Evolutionary conservation across 2,797 vertebrate species (phyloP).

Genomic region (Hoplostethus atlanticus): DNA sequence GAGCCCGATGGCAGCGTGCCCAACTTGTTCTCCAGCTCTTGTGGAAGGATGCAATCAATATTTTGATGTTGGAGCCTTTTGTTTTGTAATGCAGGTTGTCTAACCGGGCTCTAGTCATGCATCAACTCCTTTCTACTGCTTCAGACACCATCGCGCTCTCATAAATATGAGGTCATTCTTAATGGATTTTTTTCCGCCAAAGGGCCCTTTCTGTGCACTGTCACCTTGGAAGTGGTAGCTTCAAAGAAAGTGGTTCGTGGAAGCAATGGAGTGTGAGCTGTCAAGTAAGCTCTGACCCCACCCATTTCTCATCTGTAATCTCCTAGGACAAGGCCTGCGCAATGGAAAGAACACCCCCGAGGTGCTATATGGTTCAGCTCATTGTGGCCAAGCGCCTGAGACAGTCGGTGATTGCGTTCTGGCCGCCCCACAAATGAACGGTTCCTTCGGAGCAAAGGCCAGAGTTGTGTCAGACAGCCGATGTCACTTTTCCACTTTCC

Average conservation of each 20-base stretch:
- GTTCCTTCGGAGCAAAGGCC: conserved; percentile 26
- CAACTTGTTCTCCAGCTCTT: neutral
- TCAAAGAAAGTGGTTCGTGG: conserved; percentile 31
- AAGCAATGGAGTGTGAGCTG: conserved; percentile 15
- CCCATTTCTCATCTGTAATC: conserved; percentile 43
- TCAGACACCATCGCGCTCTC: neutral
- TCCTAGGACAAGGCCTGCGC: conserved; percentile 14
- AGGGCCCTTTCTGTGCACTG: conserved; percentile 15
- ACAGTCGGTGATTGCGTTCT: conserved; percentile 70
- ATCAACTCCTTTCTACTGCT: too few species aligned
- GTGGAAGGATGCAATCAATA: neutral
- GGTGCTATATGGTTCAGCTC: conserved; percentile 28
- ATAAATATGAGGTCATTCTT: conserved; percentile 45
- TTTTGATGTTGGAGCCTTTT: neutral
- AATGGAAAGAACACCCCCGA: conserved; percentile 53
- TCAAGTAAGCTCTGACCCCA: conserved; percentile 22
- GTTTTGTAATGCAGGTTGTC: conserved; percentile 11
- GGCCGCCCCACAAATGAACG: conserved; percentile 41
- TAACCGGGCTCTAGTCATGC: neutral
- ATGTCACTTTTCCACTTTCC: conserved; percentile 29
- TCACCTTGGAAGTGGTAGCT: conserved; percentile 29
- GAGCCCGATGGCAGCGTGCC: neutral
- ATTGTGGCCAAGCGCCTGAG: conserved; percentile 20
- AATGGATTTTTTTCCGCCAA: conserved; percentile 13
- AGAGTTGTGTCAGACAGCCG: conserved; percentile 33